Percentiles rank a stretch among this genome's conserved stretches.
These are phyloP conservation scores for Delichon dasypus DNA, from an alignment of 2,797 vertebrate genomes.

Conservation along the genomic window DNA sequence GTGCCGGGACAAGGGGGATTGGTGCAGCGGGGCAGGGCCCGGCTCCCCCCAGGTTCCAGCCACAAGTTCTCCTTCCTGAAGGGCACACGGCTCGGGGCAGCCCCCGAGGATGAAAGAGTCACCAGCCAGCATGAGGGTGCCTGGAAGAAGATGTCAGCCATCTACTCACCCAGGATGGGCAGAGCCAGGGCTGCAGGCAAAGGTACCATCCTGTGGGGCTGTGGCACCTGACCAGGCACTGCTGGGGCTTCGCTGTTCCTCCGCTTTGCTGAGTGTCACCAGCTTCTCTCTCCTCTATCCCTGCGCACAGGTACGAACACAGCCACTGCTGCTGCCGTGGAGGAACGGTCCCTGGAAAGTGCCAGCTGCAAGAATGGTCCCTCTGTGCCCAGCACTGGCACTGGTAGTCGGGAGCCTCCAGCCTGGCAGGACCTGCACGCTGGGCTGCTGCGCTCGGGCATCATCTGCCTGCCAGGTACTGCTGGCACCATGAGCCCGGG, in stretches of 20 bases:
- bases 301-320: not conserved
- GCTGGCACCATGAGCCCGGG: fast-evolving
- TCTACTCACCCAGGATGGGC: conserved; percentile 62
- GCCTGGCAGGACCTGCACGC: conserved; percentile 66
- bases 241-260: not conserved
- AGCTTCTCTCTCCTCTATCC: not conserved
- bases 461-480: conserved; percentile 87
- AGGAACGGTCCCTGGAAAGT: conserved; percentile 8
- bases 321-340: not conserved
- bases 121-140: conserved; percentile 33
- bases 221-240: fast-evolving
- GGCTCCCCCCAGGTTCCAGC: not conserved
- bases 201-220: conserved; percentile 49
- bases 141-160: conserved; percentile 60
- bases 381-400: not conserved
- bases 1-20: not conserved
- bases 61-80: conserved; percentile 73
- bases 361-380: not conserved
- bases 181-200: conserved; percentile 49
- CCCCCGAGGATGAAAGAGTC: not conserved
- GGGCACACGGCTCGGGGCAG: not conserved
- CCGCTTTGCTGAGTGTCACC: fast-evolving
- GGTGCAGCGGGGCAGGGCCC: not conserved
- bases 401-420: not conserved
- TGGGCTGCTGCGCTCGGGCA: conserved; percentile 78